Evolutionary conservation across 2,797 vertebrate species (phyloP).

Genomic region (Pseudochromis fuscus): DNA sequence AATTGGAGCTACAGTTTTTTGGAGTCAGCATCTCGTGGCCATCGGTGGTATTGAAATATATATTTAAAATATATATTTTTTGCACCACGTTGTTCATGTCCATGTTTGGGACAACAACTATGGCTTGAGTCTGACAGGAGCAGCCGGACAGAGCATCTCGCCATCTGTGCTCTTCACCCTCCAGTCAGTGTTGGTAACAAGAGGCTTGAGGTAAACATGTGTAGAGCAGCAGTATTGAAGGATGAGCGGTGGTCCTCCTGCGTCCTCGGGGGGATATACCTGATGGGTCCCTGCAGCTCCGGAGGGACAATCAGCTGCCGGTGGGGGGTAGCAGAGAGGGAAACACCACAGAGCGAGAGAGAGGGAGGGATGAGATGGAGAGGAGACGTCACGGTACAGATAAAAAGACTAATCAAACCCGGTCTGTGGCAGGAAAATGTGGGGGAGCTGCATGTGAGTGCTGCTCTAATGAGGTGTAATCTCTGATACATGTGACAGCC

Average conservation of each 20-base stretch:
- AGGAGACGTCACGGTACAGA: constrained; percentile 20
- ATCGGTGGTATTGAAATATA: too few relatives aligned
- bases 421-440: constrained; percentile 21
- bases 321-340: constrained; percentile 29
- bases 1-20: too few relatives aligned
- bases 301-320: constrained; percentile 44
- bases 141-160: constrained; percentile 40
- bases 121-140: constrained; percentile 40
- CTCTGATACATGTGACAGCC: constrained; percentile 40
- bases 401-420: constrained; percentile 58
- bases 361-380: constrained; percentile 7
- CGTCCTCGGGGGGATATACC: constrained; percentile 20
- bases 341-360: constrained; percentile 30
- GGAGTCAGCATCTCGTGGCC: too few relatives aligned
- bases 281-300: constrained; percentile 49
- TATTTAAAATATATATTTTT: too few relatives aligned
- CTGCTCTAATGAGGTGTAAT: constrained; percentile 60
- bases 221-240: constrained; percentile 30
- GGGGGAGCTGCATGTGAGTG: constrained; percentile 35
- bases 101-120: constrained; percentile 34
- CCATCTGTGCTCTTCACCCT: constrained; percentile 46
- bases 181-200: constrained; percentile 49
- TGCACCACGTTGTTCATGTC: too few relatives aligned
- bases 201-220: constrained; percentile 32
- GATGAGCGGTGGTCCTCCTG: constrained; percentile 43